Conservation (phyloP, 2,797 vertebrate genomes). For the Epinephelus awoara region DNA sequence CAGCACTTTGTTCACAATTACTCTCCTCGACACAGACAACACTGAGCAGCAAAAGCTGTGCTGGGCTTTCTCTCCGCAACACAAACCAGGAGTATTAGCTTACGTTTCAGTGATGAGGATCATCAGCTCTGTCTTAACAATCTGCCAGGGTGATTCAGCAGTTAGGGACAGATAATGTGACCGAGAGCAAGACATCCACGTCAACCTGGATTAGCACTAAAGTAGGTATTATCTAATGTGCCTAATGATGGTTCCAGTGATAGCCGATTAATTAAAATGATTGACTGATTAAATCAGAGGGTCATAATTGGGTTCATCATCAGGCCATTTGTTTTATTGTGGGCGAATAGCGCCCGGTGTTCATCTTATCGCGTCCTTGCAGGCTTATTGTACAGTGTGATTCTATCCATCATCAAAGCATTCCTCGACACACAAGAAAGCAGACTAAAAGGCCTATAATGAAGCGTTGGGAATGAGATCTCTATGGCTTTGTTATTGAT, state of each 20-base stretch:
- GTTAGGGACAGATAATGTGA: conserved; percentile 49
- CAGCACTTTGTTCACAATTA: conserved; percentile 71
- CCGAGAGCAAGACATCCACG: conserved; percentile 27
- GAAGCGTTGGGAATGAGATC: conserved; percentile 47
- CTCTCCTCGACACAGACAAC: conserved; percentile 49
- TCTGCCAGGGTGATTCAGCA: conserved; percentile 33
- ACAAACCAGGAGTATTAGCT: conserved; percentile 29
- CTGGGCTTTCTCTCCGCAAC: conserved; percentile 21
- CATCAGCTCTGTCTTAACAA: conserved; percentile 37
- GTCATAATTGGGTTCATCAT: conserved; percentile 56
- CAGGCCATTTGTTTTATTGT: conserved; percentile 54
- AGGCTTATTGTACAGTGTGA: conserved; percentile 50
- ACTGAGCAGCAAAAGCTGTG: conserved; percentile 1
- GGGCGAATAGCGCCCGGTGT: conserved; percentile 21
- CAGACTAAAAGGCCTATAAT: conserved; percentile 57
- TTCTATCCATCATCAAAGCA: conserved; percentile 61
- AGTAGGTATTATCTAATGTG: conserved; percentile 57
- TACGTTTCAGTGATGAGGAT: conserved; percentile 36
- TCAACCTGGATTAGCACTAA: conserved; percentile 56
- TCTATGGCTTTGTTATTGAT: conserved; percentile 61
- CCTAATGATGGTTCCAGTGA: conserved; percentile 46
- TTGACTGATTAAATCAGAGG: conserved; percentile 56
- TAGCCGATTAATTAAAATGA: conserved; percentile 70
- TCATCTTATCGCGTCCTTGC: conserved; percentile 56
- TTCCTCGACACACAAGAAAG: conserved; percentile 45